These are phyloP conservation scores for Lagocephalus sceleratus DNA, from an alignment of 2,797 vertebrate species.

Conservation along the genomic window DNA sequence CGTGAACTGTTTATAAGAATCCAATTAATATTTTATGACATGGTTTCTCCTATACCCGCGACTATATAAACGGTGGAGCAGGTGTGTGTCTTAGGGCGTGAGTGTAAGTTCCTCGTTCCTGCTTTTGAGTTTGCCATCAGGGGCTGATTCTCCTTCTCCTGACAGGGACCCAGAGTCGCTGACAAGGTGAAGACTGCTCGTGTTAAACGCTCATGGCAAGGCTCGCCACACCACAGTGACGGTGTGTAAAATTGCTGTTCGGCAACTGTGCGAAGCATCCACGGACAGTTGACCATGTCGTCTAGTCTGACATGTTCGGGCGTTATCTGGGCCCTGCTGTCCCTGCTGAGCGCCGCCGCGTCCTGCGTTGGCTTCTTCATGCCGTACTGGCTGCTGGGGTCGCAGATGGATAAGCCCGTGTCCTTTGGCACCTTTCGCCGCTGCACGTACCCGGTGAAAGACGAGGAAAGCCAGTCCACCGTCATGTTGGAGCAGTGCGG, in stretches of 20 bases:
- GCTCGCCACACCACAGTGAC: slow-evolving; percentile 41
- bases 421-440: slow-evolving; percentile 95
- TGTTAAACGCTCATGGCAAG: slow-evolving; percentile 55
- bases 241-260: slow-evolving; percentile 38
- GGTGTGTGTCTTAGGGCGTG: no score
- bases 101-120: slow-evolving; percentile 22
- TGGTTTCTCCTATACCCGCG: background rate
- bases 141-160: slow-evolving; percentile 29
- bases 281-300: slow-evolving; percentile 75
- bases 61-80: no score
- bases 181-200: slow-evolving; percentile 59
- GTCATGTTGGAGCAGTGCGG: slow-evolving; percentile 98
- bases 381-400: slow-evolving; percentile 97
- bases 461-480: slow-evolving; percentile 86
- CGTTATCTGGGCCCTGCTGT: slow-evolving; percentile 88
- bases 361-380: slow-evolving; percentile 97
- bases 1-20: no score
- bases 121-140: background rate
- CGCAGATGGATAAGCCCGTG: slow-evolving; percentile 92
- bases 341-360: slow-evolving; percentile 87
- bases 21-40: background rate
- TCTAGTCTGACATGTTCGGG: slow-evolving; percentile 91
- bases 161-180: slow-evolving; percentile 63
- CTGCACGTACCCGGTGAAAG: slow-evolving; percentile 92
- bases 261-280: slow-evolving; percentile 27